Percentiles rank a stretch among this genome's conserved stretches.
Conservation (phyloP, 2,113 vertebrate species). For the Mionectes macconnelli region DNA sequence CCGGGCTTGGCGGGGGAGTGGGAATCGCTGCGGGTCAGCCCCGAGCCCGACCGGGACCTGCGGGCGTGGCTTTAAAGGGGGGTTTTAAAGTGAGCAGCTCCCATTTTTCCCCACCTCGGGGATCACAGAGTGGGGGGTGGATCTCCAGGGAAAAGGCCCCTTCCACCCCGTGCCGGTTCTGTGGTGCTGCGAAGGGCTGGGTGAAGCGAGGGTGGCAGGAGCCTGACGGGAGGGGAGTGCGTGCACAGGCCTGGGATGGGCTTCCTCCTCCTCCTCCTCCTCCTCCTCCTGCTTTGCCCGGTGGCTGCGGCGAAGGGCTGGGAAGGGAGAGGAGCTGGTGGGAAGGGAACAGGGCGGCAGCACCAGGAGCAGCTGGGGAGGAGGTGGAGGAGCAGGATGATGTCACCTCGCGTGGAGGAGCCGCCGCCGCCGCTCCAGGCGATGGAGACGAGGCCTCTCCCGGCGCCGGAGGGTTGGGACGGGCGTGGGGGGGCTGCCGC, state of each 20-base stretch:
- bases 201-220: not conserved
- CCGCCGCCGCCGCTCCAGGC: not conserved
- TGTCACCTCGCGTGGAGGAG: not conserved
- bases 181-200: not conserved
- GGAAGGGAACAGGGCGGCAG: not conserved
- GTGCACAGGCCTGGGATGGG: fast-evolving
- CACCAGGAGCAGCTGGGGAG: constrained; percentile 49
- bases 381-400: constrained; percentile 40
- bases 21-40: not conserved
- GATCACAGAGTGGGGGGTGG: not conserved
- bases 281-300: not conserved
- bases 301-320: not conserved
- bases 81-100: not conserved
- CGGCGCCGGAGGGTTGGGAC: not conserved
- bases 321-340: not conserved
- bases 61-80: not conserved
- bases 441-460: not conserved
- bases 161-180: not conserved
- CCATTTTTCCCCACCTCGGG: not conserved
- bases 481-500: not conserved
- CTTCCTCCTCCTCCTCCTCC: not conserved
- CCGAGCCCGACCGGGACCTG: not conserved
- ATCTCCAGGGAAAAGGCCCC: not conserved
- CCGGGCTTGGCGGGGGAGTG: not conserved
- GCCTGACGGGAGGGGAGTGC: not conserved